Percentiles rank a stretch among this genome's conserved stretches.
These are phyloP conservation scores for Coluber constrictor DNA, from an alignment of 2,797 vertebrate genomes.

Conservation along the genomic window DNA sequence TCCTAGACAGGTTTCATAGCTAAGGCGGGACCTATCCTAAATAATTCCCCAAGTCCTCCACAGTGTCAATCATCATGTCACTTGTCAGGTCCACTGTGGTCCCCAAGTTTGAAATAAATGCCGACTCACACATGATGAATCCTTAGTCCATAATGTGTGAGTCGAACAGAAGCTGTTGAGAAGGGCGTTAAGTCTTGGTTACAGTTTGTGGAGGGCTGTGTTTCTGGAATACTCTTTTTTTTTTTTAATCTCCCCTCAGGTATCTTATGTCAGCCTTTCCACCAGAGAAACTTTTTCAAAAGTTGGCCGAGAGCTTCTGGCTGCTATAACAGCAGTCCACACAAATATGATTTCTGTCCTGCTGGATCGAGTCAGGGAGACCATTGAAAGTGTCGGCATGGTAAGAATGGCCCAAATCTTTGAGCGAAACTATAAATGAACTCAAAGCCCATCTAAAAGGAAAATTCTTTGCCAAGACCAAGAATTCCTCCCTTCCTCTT, in stretches of 20 bases:
- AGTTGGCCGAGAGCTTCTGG: slow-evolving; percentile 90
- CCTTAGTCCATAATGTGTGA: too few relatives aligned
- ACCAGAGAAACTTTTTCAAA: slow-evolving; percentile 96
- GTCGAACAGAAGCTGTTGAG: neutral
- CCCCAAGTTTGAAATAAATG: neutral
- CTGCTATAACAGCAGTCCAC: slow-evolving; percentile 84
- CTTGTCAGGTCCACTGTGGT: neutral
- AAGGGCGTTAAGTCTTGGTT: neutral
- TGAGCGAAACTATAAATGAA: too few relatives aligned
- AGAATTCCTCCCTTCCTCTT: neutral
- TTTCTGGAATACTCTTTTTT: too few relatives aligned
- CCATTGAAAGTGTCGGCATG: slow-evolving; percentile 93
- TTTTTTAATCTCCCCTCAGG: slow-evolving; percentile 66
- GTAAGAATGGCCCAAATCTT: slow-evolving; percentile 66
- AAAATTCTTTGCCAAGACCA: neutral
- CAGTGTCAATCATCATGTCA: neutral
- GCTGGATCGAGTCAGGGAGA: slow-evolving; percentile 84
- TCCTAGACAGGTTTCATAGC: too few relatives aligned
- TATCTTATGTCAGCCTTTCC: slow-evolving; percentile 88
- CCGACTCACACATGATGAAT: neutral
- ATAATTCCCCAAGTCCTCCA: neutral
- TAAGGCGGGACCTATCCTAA: neutral
- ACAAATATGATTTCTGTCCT: slow-evolving; percentile 86
- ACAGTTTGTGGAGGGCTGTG: neutral
- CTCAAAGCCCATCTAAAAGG: too few relatives aligned